Conservation (phyloP, 2,888 invertebrate genomes). For the Asteroscopus sphinx region DNA sequence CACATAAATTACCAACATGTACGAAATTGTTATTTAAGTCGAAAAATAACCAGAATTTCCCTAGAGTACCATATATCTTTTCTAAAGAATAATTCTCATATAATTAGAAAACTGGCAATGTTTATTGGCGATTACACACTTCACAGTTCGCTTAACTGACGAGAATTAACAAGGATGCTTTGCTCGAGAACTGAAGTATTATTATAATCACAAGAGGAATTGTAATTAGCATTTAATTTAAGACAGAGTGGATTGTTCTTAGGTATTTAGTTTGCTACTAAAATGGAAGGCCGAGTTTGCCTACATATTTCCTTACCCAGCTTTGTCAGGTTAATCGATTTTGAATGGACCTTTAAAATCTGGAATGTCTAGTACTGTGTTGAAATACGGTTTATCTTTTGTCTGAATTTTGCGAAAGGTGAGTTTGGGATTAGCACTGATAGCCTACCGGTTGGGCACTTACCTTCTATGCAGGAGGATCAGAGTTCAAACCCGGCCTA, state of each 20-base stretch:
- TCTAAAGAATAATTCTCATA: slow-evolving; percentile 17
- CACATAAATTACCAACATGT: background rate
- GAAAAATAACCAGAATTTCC: slow-evolving; percentile 21
- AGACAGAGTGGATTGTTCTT: slow-evolving; percentile 11
- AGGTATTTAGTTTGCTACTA: slow-evolving; percentile 3
- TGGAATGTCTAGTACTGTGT: no score
- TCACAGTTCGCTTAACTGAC: slow-evolving; percentile 18
- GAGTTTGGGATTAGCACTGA: no score
- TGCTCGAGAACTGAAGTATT: slow-evolving; percentile 17
- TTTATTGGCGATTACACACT: slow-evolving; percentile 15
- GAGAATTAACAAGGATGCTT: slow-evolving; percentile 6
- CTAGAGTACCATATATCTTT: slow-evolving; percentile 23
- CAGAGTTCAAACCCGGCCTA: no score
- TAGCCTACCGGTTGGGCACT: no score
- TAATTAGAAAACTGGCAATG: slow-evolving; percentile 11
- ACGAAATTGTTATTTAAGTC: background rate
- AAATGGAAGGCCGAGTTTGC: background rate
- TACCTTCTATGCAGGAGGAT: no score
- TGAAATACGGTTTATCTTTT: no score
- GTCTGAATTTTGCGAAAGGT: no score
- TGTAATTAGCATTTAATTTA: slow-evolving; percentile 48
- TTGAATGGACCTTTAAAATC: background rate
- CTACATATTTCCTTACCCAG: background rate
- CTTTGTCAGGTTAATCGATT: background rate
- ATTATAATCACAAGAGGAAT: slow-evolving; percentile 31